Base-by-base conservation (phyloP, 2,113 vertebrate species). In the Gavialis gangeticus region DNA sequence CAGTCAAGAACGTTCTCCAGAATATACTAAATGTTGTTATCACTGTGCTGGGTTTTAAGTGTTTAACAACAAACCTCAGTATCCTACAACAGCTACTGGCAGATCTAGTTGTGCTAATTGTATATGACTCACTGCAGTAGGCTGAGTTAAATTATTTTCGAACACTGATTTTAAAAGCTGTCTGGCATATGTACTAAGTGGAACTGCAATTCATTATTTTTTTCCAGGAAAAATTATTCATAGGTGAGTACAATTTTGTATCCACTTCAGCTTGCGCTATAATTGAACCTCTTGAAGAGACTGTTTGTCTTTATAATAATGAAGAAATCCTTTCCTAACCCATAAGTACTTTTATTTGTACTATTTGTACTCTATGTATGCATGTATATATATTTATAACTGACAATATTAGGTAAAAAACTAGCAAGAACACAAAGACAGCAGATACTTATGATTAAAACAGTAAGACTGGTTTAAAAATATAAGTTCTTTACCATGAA, bases 21-120 rank as follows among this genome's bases (percentile, higher is more conserved):
- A 75, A 62, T 1, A 13, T 11, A 10, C 1, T 3, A 30, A 46
- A 1, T 22, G 71, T 55, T 75, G 21, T 63, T 71, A 58, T 55
- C 3, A 0, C 4, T 2, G 12, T 57, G 12, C 2, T 17, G 60
- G 59, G 3, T 67, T 73, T 78, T 18, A 13, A 1, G 2, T 13
- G 1, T 37, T 89, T 63, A 62, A 59, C 79, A 25, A 55, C 2
- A 58, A 7, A 5, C 5, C 56, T 60, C 28, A 62, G 24, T 46
- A 46, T 46, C 2, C 10, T 78, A 6, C 14, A 78, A 27, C 18
- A 88, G 2, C n/a, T 30, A n/a, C 19, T 27, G 11, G 7, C 2
- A 79, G 24, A 66, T 24, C 4, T n/a, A 59, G 3, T 56, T 2
- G 1, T 37, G 2, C 57, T 91, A 82, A 85, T 12, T 87, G 9